Percentiles rank a stretch among this genome's conserved stretches.
Conservation (phyloP, 2,888 invertebrate species). For the Pyrgus malvae region DNA sequence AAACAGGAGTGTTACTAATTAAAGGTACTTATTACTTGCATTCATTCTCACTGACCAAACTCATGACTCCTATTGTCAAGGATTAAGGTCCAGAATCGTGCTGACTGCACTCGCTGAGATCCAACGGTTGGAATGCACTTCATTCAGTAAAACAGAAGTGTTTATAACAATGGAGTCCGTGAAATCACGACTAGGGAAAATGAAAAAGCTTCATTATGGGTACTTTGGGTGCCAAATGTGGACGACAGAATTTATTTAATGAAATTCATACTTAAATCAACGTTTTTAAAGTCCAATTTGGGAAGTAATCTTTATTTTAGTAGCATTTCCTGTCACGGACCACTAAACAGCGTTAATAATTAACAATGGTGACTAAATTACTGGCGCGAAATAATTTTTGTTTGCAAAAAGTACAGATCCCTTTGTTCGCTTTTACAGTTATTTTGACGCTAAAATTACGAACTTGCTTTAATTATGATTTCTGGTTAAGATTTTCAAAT, state of each 20-base stretch:
- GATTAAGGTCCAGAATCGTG: background rate
- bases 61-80: background rate
- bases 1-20: constrained; percentile 38
- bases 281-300: constrained; percentile 27
- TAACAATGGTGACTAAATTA: constrained; percentile 40
- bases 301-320: background rate
- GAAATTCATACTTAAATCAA: constrained; percentile 6
- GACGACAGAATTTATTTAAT: background rate
- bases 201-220: constrained; percentile 59
- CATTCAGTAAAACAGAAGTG: constrained; percentile 60
- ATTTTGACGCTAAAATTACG: background rate
- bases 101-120: too few species aligned
- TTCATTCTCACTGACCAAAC: constrained; percentile 29
- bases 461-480: background rate
- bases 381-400: constrained; percentile 25
- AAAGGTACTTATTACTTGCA: constrained; percentile 30
- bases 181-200: constrained; percentile 60
- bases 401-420: constrained; percentile 10
- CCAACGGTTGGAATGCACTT: constrained; percentile 35
- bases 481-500: too few species aligned
- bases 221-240: constrained; percentile 30
- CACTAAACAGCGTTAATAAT: constrained; percentile 44
- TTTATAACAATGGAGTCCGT: constrained; percentile 54
- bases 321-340: constrained; percentile 40
- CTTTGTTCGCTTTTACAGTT: constrained; percentile 1